Conservation (phyloP, 2,888 invertebrate genomes). For the Eupithecia vulgata region DNA sequence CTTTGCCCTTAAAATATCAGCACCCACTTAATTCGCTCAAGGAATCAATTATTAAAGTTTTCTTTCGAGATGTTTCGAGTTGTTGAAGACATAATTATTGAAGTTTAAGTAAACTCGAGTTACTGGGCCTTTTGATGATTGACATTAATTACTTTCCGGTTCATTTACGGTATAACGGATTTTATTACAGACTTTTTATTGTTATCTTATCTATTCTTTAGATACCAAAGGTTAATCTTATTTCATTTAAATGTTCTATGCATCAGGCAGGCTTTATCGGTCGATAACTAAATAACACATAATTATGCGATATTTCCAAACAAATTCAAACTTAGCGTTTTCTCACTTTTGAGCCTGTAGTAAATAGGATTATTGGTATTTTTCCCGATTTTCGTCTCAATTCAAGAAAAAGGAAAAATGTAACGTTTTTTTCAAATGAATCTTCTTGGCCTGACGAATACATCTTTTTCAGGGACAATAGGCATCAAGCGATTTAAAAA, state of each 20-base stretch:
- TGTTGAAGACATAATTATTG: conserved; percentile 44
- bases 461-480: not conserved
- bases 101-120: conserved; percentile 38
- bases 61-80: conserved; percentile 48
- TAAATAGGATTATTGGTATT: not conserved
- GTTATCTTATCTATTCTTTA: not conserved
- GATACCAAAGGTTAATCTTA: not conserved
- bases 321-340: not conserved
- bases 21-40: conserved; percentile 1
- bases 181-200: not conserved
- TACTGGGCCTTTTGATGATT: conserved; percentile 26
- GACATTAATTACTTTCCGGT: conserved; percentile 27
- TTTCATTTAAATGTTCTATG: not conserved
- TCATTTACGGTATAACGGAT: conserved; percentile 18
- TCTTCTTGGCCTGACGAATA: not conserved
- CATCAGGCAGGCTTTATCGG: not conserved
- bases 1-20: conserved; percentile 8
- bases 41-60: conserved; percentile 30
- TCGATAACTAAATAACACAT: not conserved
- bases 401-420: not conserved
- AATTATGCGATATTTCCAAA: not conserved
- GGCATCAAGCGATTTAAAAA: not conserved
- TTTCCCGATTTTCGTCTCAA: not conserved
- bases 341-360: not conserved
- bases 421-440: not conserved